Base-by-base conservation (phyloP, 2,797 vertebrate genomes). In the Poliocrania exsul region DNA sequence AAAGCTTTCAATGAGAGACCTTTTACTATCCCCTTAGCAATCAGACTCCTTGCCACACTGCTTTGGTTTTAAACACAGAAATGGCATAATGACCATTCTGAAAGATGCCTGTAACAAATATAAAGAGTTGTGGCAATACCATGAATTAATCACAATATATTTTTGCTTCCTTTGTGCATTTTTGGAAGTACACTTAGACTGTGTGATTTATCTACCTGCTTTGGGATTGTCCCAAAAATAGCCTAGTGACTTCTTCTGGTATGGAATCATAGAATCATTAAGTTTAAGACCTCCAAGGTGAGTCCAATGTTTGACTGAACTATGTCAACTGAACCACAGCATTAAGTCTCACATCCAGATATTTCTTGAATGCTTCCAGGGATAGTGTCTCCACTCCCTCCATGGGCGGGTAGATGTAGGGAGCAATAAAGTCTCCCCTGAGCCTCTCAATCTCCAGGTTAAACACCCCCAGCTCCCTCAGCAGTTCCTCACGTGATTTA, bases 241-340 rank as follows among this genome's bases (percentile, higher is more conserved):
- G 4, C 18, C 19, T 46, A 13, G 24, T 47, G 60, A 31, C 33
- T 16, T 60, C 1, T 81, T 73, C 29, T 38, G 42, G 2, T 53
- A 29, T 0, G 5, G 71, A 64, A 38, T 64, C 16, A 51, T 25
- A 46, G 28, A 20, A 40, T 71, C 10, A 33, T 51, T 37, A 26
- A 40, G 44, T 8, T 13, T 64, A 16, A n/a, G 37, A 64, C 24
- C 3, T 70, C 13, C 20, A 33, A 46, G 24, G 29, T 0, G 0
- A 70, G 28, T 64, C n/a, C n/a, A 57, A 3, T 11, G 11, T 82
- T 77, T 57, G 13, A 29, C 6, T 42, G n/a, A 62, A 9, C 13
- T 2, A 1, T 7, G 20, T 82, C 37, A 64, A 5, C 16, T 44
- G 37, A 82, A 82, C 28, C 42, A 25, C 38, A 33, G 24, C 14